Conservation (phyloP, 2,797 vertebrate species). For the Anniella stebbinsi region DNA sequence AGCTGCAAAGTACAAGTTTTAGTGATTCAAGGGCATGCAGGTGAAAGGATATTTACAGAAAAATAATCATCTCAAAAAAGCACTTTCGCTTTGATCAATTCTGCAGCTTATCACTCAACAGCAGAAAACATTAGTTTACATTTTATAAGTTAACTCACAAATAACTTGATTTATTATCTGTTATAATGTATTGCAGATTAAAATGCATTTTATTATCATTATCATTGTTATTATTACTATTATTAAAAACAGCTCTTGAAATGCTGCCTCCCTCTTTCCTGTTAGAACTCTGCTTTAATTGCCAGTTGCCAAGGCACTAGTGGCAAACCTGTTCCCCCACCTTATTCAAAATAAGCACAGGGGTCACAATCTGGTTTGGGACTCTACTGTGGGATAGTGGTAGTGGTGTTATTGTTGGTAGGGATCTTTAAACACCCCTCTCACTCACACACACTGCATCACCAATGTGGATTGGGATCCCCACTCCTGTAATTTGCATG, state of each 20-base stretch:
- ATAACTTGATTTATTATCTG: conserved; percentile 8
- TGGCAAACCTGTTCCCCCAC: too few relatives aligned
- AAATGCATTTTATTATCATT: conserved; percentile 15
- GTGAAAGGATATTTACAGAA: conserved; percentile 30
- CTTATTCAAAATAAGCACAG: background rate
- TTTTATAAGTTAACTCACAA: conserved; percentile 24
- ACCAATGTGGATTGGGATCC: too few relatives aligned
- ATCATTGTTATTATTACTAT: background rate
- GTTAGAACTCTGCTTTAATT: background rate
- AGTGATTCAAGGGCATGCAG: background rate
- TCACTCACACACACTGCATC: background rate
- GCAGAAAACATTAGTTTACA: background rate
- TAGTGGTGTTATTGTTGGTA: too few relatives aligned
- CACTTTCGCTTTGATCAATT: background rate
- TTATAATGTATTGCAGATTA: background rate
- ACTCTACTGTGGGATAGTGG: background rate
- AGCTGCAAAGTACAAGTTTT: background rate
- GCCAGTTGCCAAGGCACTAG: background rate
- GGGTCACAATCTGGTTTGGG: background rate
- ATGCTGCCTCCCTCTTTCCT: background rate
- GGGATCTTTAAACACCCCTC: background rate
- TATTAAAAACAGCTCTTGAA: conserved; percentile 7
- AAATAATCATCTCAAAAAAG: background rate
- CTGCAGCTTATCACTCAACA: conserved; percentile 9
- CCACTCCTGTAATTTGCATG: background rate